Base-by-base conservation (phyloP, 2,797 vertebrate species). In the Selene dorsalis region DNA sequence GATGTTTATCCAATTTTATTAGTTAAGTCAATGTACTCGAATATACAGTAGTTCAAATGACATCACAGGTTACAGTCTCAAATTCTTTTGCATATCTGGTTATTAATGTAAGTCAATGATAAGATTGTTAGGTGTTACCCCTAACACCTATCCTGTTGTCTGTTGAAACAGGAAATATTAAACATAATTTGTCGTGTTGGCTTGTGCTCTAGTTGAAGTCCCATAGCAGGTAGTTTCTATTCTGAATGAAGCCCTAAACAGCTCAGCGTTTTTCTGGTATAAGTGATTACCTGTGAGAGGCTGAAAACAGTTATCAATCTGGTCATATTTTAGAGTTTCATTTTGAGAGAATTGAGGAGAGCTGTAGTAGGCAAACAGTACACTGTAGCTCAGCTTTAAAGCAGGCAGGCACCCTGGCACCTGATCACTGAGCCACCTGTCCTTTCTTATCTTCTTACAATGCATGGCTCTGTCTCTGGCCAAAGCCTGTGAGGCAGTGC, bases 381-480 rank as follows among this genome's bases (percentile, higher is more conserved):
- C 73, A 73, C 71, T 74, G 82, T 59, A 86, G 84, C 79, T 90
- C 79, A 84, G 79, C 84, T 84, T 85, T 88, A 90, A 88, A 85
- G 85, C 85, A 88, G 88, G 70, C 73, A 77, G 73, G 79, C 82
- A 83, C 87, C 76, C 85, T 89, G 89, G 91, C 91, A 91, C 82
- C 91, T 92, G 91, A 93, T 91, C 88, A 93, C 78, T 75, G 62
- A 77, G 88, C 92, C 93, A 94, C 92, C 93, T 94, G 94, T 89
- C 91, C 87, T 81, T 80, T 88, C 87, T 91, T 93, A 93, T 94
- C 92, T 92, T 81, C 88, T 93, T 92, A 93, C 90, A 92, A 89
- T 91, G 84, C 82, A 68, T 47, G 14, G 72, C 91, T 90, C 77
- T 88, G 90, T 93, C 83, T 87, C 58, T 69, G 70, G 71, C 77